These are phyloP conservation scores for Gambusia yucatana DNA, from an alignment of 2,797 vertebrate species.

Conservation along the genomic window DNA sequence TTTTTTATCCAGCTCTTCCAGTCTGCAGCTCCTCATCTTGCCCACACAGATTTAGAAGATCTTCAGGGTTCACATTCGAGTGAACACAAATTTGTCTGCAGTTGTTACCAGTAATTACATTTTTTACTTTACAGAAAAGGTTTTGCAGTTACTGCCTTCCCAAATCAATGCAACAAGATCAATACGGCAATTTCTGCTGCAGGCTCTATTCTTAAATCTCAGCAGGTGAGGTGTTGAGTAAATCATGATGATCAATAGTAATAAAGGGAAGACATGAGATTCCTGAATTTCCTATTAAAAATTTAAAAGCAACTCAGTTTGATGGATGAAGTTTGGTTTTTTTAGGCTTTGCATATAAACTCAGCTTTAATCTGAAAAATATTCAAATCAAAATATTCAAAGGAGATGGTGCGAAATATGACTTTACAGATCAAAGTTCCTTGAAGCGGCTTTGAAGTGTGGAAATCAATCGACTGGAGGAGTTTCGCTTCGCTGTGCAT, in stretches of 20 bases:
- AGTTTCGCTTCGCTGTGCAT: constrained; percentile 5
- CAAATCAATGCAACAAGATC: constrained; percentile 9
- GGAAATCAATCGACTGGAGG: constrained; percentile 1
- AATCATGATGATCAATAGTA: constrained; percentile 31
- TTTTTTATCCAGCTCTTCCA: not conserved
- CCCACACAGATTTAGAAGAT: not conserved
- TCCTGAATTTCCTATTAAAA: constrained; percentile 9
- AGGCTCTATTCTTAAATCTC: constrained; percentile 14
- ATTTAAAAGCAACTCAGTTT: not conserved
- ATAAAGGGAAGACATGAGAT: constrained; percentile 11
- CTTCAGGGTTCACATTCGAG: not conserved
- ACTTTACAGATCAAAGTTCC: constrained; percentile 6
- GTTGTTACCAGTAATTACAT: constrained; percentile 1
- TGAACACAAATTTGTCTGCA: not conserved
- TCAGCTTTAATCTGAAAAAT: not conserved
- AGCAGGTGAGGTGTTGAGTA: not conserved
- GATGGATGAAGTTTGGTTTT: not conserved
- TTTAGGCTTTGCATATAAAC: constrained; percentile 2
- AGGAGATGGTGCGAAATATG: not conserved
- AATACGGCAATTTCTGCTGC: not conserved
- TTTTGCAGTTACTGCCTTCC: constrained; percentile 2
- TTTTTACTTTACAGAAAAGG: constrained; percentile 2
- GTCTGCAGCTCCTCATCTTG: not conserved
- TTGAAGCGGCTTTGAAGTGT: constrained; percentile 14
- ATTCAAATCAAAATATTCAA: constrained; percentile 4